Conservation (phyloP, 2,113 vertebrate species). For the Rhombomys opimus region DNA sequence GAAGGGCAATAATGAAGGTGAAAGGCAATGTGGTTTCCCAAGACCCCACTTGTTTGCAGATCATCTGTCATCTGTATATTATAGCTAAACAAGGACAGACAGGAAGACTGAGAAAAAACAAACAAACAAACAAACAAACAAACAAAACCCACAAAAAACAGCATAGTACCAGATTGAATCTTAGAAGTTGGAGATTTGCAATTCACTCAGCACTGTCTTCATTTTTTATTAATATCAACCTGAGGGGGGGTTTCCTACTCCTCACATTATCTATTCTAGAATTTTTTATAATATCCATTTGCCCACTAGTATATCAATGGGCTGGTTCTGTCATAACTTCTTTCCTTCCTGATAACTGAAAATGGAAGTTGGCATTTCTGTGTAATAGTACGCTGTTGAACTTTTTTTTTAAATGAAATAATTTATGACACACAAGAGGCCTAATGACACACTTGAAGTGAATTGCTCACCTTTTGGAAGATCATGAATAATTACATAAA, state of each 20-base stretch:
- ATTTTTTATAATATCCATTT: conserved; percentile 68
- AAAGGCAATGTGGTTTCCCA: neutral
- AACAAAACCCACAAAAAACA: neutral
- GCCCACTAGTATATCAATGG: conserved; percentile 26
- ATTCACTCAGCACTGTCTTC: conserved; percentile 12
- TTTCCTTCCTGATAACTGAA: conserved; percentile 63
- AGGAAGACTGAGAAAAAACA: neutral
- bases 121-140: no score
- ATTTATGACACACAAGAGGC: conserved; percentile 53
- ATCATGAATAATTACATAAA: conserved; percentile 56
- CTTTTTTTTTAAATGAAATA: conserved; percentile 68
- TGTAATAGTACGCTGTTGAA: conserved; percentile 47
- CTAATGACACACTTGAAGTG: conserved; percentile 41
- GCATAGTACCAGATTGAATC: neutral
- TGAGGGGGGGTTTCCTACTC: conserved; percentile 39
- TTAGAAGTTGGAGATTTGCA: conserved; percentile 17
- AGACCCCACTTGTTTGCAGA: neutral
- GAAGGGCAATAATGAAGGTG: neutral
- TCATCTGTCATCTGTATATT: conserved; percentile 31
- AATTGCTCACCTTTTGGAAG: conserved; percentile 69
- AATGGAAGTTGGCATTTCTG: conserved; percentile 37
- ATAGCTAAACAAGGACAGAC: neutral
- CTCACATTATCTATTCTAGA: conserved; percentile 58
- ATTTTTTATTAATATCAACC: conserved; percentile 61
- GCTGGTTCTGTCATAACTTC: conserved; percentile 56